Percentiles rank a stretch among this genome's conserved stretches.
These are phyloP conservation scores for Mareca strepera DNA, from an alignment of 2,797 vertebrate genomes.

Conservation along the genomic window DNA sequence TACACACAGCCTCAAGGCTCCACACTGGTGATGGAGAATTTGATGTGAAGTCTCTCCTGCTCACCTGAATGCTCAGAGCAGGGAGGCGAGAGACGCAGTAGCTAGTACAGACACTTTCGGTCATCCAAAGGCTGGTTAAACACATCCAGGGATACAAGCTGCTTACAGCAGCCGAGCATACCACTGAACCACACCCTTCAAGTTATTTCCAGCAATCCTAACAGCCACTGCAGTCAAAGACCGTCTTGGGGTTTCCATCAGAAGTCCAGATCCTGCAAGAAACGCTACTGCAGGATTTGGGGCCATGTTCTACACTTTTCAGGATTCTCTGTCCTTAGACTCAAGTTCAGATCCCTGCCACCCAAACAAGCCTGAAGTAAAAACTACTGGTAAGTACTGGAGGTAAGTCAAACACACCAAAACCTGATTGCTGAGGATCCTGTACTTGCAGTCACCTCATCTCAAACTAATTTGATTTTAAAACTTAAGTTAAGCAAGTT, in stretches of 20 bases:
- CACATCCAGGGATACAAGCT: neutral
- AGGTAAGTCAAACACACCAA: neutral
- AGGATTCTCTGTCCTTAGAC: neutral
- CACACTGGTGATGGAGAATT: neutral
- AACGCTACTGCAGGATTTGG: neutral
- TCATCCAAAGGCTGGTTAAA: neutral
- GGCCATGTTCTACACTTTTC: neutral
- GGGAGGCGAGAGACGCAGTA: neutral
- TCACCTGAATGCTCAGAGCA: neutral
- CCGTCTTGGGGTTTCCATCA: neutral
- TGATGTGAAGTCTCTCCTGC: neutral
- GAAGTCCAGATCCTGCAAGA: neutral
- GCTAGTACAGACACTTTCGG: fast-evolving
- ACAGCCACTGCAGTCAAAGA: neutral
- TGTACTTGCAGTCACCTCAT: neutral
- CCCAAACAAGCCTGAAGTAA: neutral
- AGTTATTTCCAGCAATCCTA: neutral
- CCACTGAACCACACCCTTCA: neutral
- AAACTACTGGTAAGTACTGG: neutral
- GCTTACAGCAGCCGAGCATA: neutral
- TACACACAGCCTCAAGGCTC: neutral
- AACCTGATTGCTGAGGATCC: neutral
- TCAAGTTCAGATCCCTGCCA: neutral
- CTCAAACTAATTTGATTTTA: slow-evolving; percentile 32
- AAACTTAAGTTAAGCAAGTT: slow-evolving; percentile 24